A percentile compares a stretch with the other conserved stretches of the same genome.
phyloP scores from a whole-genome alignment of 2,888 invertebrate genomes.

The Petrolisthes manimaculis region DNA sequence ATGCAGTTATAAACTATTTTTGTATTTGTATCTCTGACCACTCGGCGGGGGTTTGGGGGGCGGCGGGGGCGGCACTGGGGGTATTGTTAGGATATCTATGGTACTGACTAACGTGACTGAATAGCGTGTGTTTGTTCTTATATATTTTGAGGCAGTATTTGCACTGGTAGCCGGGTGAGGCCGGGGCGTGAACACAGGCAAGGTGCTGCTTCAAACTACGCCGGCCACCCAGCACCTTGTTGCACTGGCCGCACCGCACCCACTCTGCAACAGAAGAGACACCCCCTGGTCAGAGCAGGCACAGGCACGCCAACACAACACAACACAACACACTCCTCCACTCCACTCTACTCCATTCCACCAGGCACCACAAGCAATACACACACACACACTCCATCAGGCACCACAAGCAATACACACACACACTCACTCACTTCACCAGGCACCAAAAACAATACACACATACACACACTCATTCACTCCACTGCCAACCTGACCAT shows the following conservation, averaged over 20 bases:
- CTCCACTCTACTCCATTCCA: no score
- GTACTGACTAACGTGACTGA: constrained; percentile 58
- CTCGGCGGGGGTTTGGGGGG: neutral
- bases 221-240: constrained; percentile 57
- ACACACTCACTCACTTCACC: no score
- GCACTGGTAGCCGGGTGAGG: constrained; percentile 57
- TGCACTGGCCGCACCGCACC: constrained; percentile 57
- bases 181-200: constrained; percentile 57
- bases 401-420: no score
- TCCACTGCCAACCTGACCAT: neutral
- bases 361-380: no score
- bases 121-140: constrained; percentile 58
- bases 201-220: constrained; percentile 60
- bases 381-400: no score
- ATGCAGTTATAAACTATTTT: no score
- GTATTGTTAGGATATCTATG: constrained; percentile 38
- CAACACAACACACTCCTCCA: no score
- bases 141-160: constrained; percentile 58
- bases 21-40: neutral
- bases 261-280: constrained; percentile 59
- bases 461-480: no score
- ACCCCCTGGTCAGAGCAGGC: constrained; percentile 50
- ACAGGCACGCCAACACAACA: constrained; percentile 10
- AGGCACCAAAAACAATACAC: no score
- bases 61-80: constrained; percentile 12